Evolutionary conservation across 64 coral and sea anemone genomes (phyloP).

Genomic region (Astreopora myriophthalma): DNA sequence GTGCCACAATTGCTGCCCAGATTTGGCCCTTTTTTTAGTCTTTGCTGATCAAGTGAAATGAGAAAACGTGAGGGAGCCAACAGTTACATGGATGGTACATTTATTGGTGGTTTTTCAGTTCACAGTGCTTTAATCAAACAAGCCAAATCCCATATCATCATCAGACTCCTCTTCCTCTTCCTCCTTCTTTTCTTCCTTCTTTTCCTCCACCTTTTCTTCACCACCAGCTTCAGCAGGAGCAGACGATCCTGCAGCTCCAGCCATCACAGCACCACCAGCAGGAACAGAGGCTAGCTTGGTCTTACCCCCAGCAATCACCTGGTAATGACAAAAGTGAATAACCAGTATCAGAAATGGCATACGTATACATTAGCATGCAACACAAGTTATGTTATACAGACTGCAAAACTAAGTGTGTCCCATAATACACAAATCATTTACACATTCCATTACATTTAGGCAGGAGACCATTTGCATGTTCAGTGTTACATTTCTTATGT

Average conservation of each 20-base stretch:
- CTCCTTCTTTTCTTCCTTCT: constrained; percentile 91
- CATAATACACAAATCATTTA: too few relatives aligned
- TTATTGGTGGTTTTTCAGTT: constrained; percentile 1
- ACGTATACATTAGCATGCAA: too few relatives aligned
- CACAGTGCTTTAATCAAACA: constrained; percentile 84
- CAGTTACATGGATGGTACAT: not conserved
- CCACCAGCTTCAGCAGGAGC: constrained; percentile 29
- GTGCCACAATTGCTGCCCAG: too few relatives aligned
- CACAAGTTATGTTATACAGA: too few relatives aligned
- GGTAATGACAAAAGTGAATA: too few relatives aligned
- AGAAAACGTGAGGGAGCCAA: not conserved
- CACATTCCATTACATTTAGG: too few relatives aligned
- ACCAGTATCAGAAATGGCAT: too few relatives aligned
- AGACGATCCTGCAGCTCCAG: constrained; percentile 34
- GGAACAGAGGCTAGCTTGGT: constrained; percentile 86
- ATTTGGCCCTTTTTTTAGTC: too few relatives aligned
- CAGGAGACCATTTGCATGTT: too few relatives aligned
- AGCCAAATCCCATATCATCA: constrained; percentile 99
- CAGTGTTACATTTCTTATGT: too few relatives aligned
- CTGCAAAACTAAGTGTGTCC: too few relatives aligned
- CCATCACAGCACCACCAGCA: constrained; percentile 84
- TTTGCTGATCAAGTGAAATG: too few relatives aligned
- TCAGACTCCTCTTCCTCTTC: constrained; percentile 87
- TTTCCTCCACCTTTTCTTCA: constrained; percentile 39
- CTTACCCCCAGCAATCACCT: constrained; percentile 88